phyloP scores from a whole-genome alignment of 2,797 vertebrate genomes.

The Choloepus didactylus region DNA sequence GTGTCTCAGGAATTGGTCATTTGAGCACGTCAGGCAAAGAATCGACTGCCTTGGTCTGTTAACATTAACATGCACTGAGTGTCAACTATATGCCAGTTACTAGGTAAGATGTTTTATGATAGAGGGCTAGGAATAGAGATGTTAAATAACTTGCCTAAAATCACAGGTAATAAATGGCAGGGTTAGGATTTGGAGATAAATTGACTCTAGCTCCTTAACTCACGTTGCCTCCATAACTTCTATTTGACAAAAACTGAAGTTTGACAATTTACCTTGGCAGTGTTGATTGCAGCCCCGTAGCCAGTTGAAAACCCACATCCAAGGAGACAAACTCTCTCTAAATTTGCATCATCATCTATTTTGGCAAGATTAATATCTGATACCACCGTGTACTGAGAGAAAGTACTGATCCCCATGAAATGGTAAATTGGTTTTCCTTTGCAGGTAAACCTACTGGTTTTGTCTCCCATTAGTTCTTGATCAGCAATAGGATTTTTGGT shows the following conservation, averaged over 20 bases:
- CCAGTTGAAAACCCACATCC: constrained; percentile 90
- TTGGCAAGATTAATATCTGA: constrained; percentile 86
- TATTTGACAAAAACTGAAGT: background rate
- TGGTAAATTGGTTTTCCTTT: constrained; percentile 89
- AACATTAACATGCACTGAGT: background rate
- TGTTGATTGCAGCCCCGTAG: constrained; percentile 90
- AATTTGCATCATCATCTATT: constrained; percentile 87
- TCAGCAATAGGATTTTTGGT: background rate
- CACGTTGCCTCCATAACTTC: background rate
- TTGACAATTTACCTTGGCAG: constrained; percentile 86
- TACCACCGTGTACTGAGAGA: constrained; percentile 91
- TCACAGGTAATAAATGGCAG: background rate
- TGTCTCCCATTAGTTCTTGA: constrained; percentile 86
- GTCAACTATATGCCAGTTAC: background rate
- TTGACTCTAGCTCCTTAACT: background rate
- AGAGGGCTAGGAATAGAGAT: background rate
- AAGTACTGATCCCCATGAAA: constrained; percentile 89
- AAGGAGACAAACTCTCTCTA: constrained; percentile 90
- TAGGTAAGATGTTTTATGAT: background rate
- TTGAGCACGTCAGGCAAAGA: too few species aligned
- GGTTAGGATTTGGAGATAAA: background rate
- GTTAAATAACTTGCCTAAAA: constrained; percentile 22
- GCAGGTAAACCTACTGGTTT: constrained; percentile 89
- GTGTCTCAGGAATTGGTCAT: too few species aligned
- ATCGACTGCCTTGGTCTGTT: too few species aligned